These are phyloP conservation scores for Catamblyrhynchus diadema DNA, from an alignment of 2,797 vertebrate species.

Conservation along the genomic window DNA sequence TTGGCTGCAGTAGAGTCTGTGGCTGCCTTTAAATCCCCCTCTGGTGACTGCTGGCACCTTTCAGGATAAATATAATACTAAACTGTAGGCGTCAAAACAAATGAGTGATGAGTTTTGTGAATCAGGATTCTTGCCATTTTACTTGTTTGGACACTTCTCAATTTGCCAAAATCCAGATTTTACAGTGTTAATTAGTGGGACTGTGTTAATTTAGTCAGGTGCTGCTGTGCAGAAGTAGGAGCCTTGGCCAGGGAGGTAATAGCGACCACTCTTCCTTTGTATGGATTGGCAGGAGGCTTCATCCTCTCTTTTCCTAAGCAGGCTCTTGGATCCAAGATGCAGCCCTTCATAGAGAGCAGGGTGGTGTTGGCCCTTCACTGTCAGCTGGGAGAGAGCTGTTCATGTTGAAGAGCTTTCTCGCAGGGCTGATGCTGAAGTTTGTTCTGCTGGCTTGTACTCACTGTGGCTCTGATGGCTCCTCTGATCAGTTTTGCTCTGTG, in stretches of 20 bases:
- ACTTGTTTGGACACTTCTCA: not conserved
- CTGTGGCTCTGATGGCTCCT: not conserved
- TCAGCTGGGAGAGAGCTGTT: not conserved
- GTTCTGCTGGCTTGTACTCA: not conserved
- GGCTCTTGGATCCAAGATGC: not conserved
- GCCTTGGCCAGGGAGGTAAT: not conserved
- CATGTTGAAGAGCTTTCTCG: not conserved
- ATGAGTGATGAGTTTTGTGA: not conserved
- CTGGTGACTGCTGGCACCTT: not conserved
- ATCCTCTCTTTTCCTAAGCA: not conserved
- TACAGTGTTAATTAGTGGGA: not conserved
- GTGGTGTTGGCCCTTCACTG: not conserved
- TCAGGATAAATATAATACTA: not conserved
- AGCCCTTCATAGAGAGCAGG: not conserved
- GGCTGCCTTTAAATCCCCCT: not conserved
- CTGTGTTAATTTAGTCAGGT: not conserved
- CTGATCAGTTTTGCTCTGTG: not conserved
- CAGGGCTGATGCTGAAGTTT: not conserved
- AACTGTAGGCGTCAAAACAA: not conserved
- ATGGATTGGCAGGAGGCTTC: not conserved
- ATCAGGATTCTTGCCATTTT: not conserved
- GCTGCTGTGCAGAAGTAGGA: not conserved
- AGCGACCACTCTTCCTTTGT: not conserved
- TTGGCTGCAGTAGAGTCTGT: not conserved
- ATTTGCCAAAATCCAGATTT: not conserved